Conservation (phyloP, 2,113 vertebrate genomes). For the Xiphophorus maculatus region DNA sequence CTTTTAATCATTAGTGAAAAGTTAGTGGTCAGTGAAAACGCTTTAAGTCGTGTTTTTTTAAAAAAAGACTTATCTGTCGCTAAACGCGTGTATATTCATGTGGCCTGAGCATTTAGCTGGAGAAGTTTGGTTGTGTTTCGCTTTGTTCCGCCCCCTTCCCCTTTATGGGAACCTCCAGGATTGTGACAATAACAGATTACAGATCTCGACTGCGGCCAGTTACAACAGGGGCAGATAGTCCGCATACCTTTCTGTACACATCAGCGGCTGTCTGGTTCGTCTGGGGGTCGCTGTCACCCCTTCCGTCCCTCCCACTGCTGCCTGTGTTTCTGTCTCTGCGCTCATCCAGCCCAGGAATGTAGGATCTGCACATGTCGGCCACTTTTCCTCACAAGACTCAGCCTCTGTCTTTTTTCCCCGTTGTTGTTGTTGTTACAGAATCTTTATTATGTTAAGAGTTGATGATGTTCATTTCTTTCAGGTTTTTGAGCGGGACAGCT, state of each 20-base stretch:
- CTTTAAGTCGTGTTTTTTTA: background rate
- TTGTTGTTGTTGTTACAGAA: too few relatives aligned
- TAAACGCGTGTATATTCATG: background rate
- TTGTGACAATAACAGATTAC: constrained; percentile 48
- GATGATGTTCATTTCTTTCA: too few relatives aligned
- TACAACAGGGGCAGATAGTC: constrained; percentile 26
- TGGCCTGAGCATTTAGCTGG: constrained; percentile 2
- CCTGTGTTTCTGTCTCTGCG: background rate
- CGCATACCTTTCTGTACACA: constrained; percentile 82
- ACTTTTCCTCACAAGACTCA: background rate
- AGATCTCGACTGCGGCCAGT: constrained; percentile 65
- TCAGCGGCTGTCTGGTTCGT: constrained; percentile 60
- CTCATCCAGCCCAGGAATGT: background rate
- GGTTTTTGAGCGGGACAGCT: too few relatives aligned
- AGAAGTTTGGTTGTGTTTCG: constrained; percentile 48
- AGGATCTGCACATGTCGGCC: background rate
- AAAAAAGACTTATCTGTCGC: background rate
- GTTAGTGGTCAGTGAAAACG: background rate
- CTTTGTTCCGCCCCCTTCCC: constrained; percentile 39
- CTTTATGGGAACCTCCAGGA: constrained; percentile 58
- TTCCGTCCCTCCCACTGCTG: background rate
- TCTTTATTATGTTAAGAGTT: background rate
- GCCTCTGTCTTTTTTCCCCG: too few relatives aligned
- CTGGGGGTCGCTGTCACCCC: constrained; percentile 40
- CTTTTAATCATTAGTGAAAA: background rate